Evolutionary conservation across 2,888 invertebrate species (phyloP).

Genomic region (Geophilus truncorum): DNA sequence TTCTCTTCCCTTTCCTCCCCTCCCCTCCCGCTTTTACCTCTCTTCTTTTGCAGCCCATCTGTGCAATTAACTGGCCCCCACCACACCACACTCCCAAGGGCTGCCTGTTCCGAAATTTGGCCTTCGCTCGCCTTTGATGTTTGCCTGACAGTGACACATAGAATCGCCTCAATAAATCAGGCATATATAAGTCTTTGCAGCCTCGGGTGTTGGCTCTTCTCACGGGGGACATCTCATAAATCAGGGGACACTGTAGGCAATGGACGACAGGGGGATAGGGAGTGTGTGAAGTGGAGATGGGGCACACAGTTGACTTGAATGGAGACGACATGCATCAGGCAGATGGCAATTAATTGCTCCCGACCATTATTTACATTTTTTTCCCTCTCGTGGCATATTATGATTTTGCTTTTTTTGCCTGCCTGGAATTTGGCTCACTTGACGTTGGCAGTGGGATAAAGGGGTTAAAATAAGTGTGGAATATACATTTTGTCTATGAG

Average conservation of each 20-base stretch:
- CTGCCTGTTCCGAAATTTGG: constrained; percentile 29
- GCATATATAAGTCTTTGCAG: not conserved
- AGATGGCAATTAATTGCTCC: not conserved
- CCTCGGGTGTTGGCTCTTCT: not conserved
- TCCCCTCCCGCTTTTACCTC: not conserved
- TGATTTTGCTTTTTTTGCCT: not conserved
- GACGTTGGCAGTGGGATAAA: not conserved
- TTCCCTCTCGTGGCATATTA: not conserved
- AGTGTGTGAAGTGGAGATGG: not conserved
- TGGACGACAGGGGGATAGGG: not conserved
- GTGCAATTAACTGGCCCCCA: constrained; percentile 31
- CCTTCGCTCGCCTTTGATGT: constrained; percentile 29
- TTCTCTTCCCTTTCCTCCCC: not conserved
- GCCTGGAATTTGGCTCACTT: not conserved
- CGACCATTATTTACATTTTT: not conserved
- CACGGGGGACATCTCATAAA: not conserved
- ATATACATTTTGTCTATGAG: not conserved
- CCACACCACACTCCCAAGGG: constrained; percentile 10
- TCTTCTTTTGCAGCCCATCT: not conserved
- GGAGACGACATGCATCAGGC: not conserved
- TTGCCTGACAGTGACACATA: constrained; percentile 31
- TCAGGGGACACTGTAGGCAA: not conserved
- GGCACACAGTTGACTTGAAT: not conserved
- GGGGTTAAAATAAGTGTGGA: not conserved
- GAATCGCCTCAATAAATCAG: constrained; percentile 32